Percentiles rank a stretch among this genome's conserved stretches.
Evolutionary conservation across 2,888 invertebrate genomes (phyloP).

Genomic region (Agrotis exclamationis): DNA sequence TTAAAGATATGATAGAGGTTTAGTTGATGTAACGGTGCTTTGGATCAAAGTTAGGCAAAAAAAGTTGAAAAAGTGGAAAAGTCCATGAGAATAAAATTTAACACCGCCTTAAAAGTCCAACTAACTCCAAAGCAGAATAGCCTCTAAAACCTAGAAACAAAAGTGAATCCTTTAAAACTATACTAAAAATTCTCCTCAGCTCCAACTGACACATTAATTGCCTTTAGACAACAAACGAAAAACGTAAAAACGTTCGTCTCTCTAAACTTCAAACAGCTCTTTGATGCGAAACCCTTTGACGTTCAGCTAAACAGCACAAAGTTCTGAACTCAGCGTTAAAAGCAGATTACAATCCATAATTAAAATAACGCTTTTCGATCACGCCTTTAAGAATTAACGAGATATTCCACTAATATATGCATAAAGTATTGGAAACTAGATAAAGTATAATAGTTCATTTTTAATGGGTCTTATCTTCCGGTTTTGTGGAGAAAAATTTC

Average conservation of each 20-base stretch:
- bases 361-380: slow-evolving; percentile 71
- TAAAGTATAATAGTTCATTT: slow-evolving; percentile 35
- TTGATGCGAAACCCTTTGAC: slow-evolving; percentile 71
- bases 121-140: slow-evolving; percentile 22
- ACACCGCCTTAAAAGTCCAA: not conserved
- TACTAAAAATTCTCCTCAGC: slow-evolving; percentile 21
- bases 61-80: no score
- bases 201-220: slow-evolving; percentile 53
- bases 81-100: not conserved
- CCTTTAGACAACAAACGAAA: slow-evolving; percentile 45
- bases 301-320: slow-evolving; percentile 71
- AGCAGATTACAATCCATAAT: slow-evolving; percentile 85
- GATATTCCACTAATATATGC: slow-evolving; percentile 14
- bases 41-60: not conserved
- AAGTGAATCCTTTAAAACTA: slow-evolving; percentile 18
- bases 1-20: no score
- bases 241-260: slow-evolving; percentile 50
- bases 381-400: slow-evolving; percentile 16
- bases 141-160: slow-evolving; percentile 19
- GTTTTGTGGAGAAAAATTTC: slow-evolving; percentile 23
- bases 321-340: slow-evolving; percentile 71
- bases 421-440: slow-evolving; percentile 47
- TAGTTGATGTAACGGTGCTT: not conserved
- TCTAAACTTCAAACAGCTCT: slow-evolving; percentile 49
- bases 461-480: slow-evolving; percentile 38